These are phyloP conservation scores for Sciaenops ocellatus DNA, from an alignment of 2,797 vertebrate genomes.

Conservation along the genomic window DNA sequence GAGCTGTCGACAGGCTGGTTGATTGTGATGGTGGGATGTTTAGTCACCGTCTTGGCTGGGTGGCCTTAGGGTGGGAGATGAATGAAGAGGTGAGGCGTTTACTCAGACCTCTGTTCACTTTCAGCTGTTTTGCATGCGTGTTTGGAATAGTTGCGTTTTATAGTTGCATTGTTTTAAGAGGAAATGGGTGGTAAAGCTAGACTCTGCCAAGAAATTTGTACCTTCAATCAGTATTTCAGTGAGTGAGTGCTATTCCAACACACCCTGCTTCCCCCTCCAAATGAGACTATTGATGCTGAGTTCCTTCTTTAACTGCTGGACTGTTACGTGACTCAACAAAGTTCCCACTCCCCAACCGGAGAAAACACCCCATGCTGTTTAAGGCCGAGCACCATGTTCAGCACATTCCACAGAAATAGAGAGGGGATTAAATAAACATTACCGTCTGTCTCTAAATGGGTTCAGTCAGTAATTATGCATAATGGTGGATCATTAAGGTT, in stretches of 20 bases:
- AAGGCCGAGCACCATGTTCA: slow-evolving; percentile 49
- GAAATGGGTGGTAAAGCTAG: slow-evolving; percentile 68
- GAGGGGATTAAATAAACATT: slow-evolving; percentile 73
- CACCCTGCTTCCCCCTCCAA: slow-evolving; percentile 62
- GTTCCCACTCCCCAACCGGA: slow-evolving; percentile 11
- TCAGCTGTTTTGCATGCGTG: slow-evolving; percentile 43
- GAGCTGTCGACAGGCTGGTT: slow-evolving; percentile 44
- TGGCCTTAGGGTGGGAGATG: slow-evolving; percentile 28
- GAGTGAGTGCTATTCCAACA: slow-evolving; percentile 45
- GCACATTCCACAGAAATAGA: slow-evolving; percentile 77
- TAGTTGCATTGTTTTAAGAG: slow-evolving; percentile 68
- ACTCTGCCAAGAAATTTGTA: slow-evolving; percentile 65
- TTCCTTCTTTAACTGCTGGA: slow-evolving; percentile 38
- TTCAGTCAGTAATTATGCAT: slow-evolving; percentile 77
- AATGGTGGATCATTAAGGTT: slow-evolving; percentile 75
- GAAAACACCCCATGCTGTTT: slow-evolving; percentile 32
- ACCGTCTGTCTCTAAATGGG: slow-evolving; percentile 73
- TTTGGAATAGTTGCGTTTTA: slow-evolving; percentile 56
- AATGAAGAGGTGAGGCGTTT: slow-evolving; percentile 40
- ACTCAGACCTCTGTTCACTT: slow-evolving; percentile 16
- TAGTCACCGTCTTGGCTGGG: slow-evolving; percentile 48
- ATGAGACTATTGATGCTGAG: slow-evolving; percentile 37
- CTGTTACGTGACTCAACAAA: slow-evolving; percentile 52
- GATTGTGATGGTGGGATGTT: slow-evolving; percentile 40
- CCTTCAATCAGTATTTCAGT: slow-evolving; percentile 27